Evolutionary conservation across 2,113 vertebrate genomes (phyloP).

Genomic region (Colistium nudipinnis): DNA sequence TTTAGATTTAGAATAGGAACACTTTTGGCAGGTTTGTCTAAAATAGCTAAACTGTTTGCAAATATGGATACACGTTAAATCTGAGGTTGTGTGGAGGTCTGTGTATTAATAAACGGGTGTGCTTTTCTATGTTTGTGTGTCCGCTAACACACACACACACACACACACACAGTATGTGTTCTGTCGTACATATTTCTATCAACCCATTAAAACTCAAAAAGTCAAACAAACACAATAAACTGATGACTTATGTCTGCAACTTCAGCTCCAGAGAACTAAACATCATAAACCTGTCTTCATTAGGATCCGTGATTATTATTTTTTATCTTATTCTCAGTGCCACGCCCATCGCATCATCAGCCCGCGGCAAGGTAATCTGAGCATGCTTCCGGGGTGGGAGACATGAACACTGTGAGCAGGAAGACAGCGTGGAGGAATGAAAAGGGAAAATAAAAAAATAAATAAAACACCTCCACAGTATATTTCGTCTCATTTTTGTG

Average conservation of each 20-base stretch:
- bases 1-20: background rate
- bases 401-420: background rate
- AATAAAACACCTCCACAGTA: too few relatives aligned
- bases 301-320: background rate
- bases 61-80: background rate
- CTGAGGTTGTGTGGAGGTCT: background rate
- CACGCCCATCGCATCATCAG: slow-evolving; percentile 8
- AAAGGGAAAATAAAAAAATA: too few relatives aligned
- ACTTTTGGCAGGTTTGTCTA: background rate
- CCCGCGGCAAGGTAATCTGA: background rate
- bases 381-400: too few relatives aligned
- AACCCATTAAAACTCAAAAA: too few relatives aligned
- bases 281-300: slow-evolving; percentile 13
- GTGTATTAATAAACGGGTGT: background rate
- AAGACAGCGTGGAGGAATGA: background rate
- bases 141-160: background rate
- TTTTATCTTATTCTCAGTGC: background rate
- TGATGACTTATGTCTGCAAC: too few relatives aligned
- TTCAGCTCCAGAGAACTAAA: too few relatives aligned
- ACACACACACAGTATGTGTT: background rate
- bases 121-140: background rate
- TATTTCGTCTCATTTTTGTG: too few relatives aligned
- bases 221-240: too few relatives aligned
- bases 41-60: background rate
- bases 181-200: slow-evolving; percentile 20